These are phyloP conservation scores for Saccopteryx leptura DNA, from an alignment of 2,113 vertebrate genomes.

Conservation along the genomic window DNA sequence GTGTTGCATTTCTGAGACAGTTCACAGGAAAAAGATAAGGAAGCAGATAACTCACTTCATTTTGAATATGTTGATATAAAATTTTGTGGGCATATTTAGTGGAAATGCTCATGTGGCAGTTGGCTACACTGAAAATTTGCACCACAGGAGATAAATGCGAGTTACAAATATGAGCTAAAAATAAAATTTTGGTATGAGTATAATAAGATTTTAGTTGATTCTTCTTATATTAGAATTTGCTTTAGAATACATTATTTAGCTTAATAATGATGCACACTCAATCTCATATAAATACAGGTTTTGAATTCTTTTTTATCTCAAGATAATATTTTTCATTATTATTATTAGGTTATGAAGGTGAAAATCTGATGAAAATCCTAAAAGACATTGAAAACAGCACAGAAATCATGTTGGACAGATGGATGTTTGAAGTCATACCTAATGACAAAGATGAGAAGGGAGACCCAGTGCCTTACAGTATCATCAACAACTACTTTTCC, in stretches of 20 bases:
- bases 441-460: slow-evolving; percentile 96
- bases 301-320: slow-evolving; percentile 29
- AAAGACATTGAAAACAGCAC: slow-evolving; percentile 97
- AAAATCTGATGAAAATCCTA: slow-evolving; percentile 95
- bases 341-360: slow-evolving; percentile 95
- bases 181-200: neutral
- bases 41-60: neutral
- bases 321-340: neutral
- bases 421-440: slow-evolving; percentile 92
- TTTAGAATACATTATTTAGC: neutral
- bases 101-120: neutral
- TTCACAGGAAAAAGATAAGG: neutral
- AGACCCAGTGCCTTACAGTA: slow-evolving; percentile 97
- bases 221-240: neutral
- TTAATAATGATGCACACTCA: neutral
- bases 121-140: neutral
- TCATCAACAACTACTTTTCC: slow-evolving; percentile 98
- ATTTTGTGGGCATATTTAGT: neutral
- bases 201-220: neutral
- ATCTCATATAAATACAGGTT: neutral
- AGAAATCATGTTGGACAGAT: slow-evolving; percentile 92
- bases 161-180: neutral
- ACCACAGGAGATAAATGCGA: neutral
- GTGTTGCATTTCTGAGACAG: neutral
- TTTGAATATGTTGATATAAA: neutral